phyloP scores from a whole-genome alignment of 2,797 vertebrate species.

The Darevskia nairensis region DNA sequence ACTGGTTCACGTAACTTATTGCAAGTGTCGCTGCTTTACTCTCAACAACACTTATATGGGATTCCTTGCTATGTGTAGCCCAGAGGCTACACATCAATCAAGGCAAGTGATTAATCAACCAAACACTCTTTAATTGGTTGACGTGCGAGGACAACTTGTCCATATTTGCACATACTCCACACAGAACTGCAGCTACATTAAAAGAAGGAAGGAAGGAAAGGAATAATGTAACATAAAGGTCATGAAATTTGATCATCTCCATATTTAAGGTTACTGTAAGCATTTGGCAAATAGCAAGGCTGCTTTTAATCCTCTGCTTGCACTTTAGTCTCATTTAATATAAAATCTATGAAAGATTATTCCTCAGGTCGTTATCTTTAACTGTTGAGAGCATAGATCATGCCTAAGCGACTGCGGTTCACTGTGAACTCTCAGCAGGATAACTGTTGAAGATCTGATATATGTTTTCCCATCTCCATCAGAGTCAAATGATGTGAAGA shows the following conservation, averaged over 20 bases:
- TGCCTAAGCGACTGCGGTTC: slow-evolving; percentile 77
- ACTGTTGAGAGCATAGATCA: slow-evolving; percentile 81
- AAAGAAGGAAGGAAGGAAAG: slow-evolving; percentile 49
- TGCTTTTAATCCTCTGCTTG: slow-evolving; percentile 76
- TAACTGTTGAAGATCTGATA: slow-evolving; percentile 72
- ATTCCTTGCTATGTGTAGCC: not conserved
- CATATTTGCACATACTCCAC: not conserved
- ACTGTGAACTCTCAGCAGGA: slow-evolving; percentile 69
- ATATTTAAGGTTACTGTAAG: slow-evolving; percentile 82
- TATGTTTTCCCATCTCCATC: slow-evolving; percentile 70
- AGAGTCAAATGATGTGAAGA: slow-evolving; percentile 66
- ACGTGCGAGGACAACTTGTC: not conserved
- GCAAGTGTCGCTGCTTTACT: no score
- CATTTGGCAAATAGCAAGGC: slow-evolving; percentile 79
- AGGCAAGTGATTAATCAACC: not conserved
- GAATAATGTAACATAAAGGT: slow-evolving; percentile 80
- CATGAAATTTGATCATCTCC: slow-evolving; percentile 81
- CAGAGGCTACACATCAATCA: not conserved
- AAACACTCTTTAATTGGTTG: not conserved
- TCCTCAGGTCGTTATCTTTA: slow-evolving; percentile 81
- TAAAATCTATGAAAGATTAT: slow-evolving; percentile 80
- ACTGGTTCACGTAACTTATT: no score
- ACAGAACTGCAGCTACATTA: slow-evolving; percentile 47
- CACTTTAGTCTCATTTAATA: slow-evolving; percentile 81
- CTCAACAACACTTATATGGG: not conserved